Base-by-base conservation (phyloP, 2,113 vertebrate genomes). In the Nothobranchius furzeri region DNA sequence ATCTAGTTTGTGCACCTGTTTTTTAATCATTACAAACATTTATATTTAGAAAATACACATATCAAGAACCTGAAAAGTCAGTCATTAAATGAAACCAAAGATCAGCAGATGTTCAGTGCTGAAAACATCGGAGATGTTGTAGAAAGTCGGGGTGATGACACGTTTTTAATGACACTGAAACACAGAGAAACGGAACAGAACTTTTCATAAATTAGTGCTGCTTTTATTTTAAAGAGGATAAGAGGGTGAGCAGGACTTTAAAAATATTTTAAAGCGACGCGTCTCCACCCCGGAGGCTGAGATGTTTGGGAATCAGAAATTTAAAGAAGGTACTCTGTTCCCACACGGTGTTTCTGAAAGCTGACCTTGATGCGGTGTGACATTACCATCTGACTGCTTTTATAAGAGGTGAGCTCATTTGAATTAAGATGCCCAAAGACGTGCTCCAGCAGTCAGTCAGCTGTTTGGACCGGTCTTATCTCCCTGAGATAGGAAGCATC, bases 401-500 rank as follows among this genome's bases (percentile, higher is more conserved):
- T 53, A 9, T 17, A n/a, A 17, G 4, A 6, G 37, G 24, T 15
- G 20, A 55, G 52, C 51, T 46, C 11, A 36, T 49, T 57, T 67
- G 11, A 48, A 49, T 36, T 48, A 14, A 36, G 25, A 35, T 17
- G 40, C 53, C 50, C 14, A 60, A 56, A 55, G 43, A 53, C 5
- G 4, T 43, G 54, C 0, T 9, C 6, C 1, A 1, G 51, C 20
- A 17, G 59, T 64, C 53, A 24, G 17, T 70, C 65, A 60, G 24
- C 14, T 9, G 68, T 60, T 43, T 17, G 17, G 11, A 30, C 1
- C 17, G 14, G 4, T 43, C 43, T 40, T 48, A 42, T 64, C 63
- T 67, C 24, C 36, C 24, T 17, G 63, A 76, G 60, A 83, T 69
- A 36, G 8, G 42, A 63, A 67, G 64, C 55, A 11, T 64, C 60